These are phyloP conservation scores for Geodia barretti DNA, from an alignment of 37 sponge, comb jelly and placozoan species.

Conservation along the genomic window DNA sequence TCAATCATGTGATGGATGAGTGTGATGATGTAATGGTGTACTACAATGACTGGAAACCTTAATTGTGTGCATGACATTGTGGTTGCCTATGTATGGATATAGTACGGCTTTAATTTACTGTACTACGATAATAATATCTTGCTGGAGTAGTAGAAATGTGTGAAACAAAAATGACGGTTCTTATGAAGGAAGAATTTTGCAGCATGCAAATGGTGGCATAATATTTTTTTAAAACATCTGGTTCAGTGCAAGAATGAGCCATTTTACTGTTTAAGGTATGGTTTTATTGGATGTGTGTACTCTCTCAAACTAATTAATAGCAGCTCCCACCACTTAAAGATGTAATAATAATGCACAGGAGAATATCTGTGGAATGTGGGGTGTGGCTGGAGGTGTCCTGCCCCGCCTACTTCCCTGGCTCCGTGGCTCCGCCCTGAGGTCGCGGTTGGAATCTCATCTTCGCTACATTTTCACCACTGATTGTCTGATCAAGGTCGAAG, in stretches of 20 bases:
- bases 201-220: too few relatives aligned
- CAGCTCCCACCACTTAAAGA: background rate
- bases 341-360: background rate
- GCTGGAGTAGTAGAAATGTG: too few relatives aligned
- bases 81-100: background rate
- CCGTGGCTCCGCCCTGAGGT: background rate
- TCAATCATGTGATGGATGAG: background rate
- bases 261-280: too few relatives aligned
- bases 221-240: too few relatives aligned
- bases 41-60: background rate
- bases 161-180: too few relatives aligned
- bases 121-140: too few relatives aligned
- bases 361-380: background rate
- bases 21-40: background rate
- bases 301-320: background rate
- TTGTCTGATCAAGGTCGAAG: slow-evolving; percentile 39
- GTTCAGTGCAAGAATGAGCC: too few relatives aligned
- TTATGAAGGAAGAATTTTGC: too few relatives aligned
- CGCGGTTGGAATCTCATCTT: slow-evolving; percentile 3
- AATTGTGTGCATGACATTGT: background rate
- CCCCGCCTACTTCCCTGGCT: background rate
- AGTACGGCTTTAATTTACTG: too few relatives aligned
- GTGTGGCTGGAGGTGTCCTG: background rate
- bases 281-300: background rate
- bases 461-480: slow-evolving; percentile 28